Conservation (phyloP, 2,888 invertebrate genomes). For the Yponomeuta malinellus region DNA sequence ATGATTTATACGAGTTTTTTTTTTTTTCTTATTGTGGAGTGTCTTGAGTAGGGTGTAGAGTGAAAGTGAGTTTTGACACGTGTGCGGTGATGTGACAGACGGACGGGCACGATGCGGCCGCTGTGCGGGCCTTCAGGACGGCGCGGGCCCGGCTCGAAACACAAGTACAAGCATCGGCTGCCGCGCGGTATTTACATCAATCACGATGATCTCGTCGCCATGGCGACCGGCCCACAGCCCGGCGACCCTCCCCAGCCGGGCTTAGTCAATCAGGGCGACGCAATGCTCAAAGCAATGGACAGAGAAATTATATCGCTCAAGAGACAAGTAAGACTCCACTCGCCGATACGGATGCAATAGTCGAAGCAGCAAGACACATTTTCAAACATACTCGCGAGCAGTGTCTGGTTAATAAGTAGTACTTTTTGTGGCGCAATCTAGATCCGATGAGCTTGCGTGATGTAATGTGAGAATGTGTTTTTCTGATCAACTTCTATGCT, state of each 20-base stretch:
- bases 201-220: constrained; percentile 95
- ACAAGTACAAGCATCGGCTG: constrained; percentile 86
- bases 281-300: constrained; percentile 93
- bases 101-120: constrained; percentile 87
- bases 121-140: constrained; percentile 82
- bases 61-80: constrained; percentile 4
- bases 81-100: constrained; percentile 77
- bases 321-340: constrained; percentile 89
- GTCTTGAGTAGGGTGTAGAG: constrained; percentile 25
- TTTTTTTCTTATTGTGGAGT: constrained; percentile 24
- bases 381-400: constrained; percentile 37
- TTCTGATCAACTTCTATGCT: constrained; percentile 17
- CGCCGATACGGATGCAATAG: constrained; percentile 36
- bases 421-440: neutral
- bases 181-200: constrained; percentile 98
- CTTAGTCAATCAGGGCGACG: constrained; percentile 81
- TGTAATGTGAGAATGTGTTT: constrained; percentile 61
- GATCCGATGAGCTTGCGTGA: constrained; percentile 36
- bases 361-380: constrained; percentile 49
- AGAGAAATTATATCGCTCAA: constrained; percentile 95
- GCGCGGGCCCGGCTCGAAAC: constrained; percentile 71
- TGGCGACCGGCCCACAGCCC: constrained; percentile 86
- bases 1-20: constrained; percentile 1
- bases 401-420: neutral
- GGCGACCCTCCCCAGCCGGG: constrained; percentile 70